Evolutionary conservation across 1,140 invertebrate genomes (phyloP).

Genomic region (Pygmarrhopalites habei): DNA sequence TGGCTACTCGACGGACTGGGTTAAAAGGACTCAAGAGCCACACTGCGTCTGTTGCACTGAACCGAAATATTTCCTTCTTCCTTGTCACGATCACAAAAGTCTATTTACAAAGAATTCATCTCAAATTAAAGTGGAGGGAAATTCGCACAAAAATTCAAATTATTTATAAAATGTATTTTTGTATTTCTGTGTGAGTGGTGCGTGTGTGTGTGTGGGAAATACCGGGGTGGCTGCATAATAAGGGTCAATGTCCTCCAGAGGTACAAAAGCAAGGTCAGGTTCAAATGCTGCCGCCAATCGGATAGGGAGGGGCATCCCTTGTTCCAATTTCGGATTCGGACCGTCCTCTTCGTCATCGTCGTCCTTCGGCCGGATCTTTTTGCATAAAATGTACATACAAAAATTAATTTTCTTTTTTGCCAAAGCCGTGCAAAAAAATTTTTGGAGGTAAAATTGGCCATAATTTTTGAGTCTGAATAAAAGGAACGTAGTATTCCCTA

Average conservation of each 20-base stretch:
- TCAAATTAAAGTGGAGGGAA: too few species aligned
- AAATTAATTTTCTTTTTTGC: too few species aligned
- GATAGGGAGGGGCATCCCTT: constrained; percentile 66
- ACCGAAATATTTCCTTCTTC: constrained; percentile 97
- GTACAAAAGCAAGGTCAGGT: constrained; percentile 80
- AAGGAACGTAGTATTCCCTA: too few species aligned
- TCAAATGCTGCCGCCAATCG: constrained; percentile 82
- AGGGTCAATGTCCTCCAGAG: constrained; percentile 90
- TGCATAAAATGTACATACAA: too few species aligned
- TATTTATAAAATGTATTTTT: not conserved
- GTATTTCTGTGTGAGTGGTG: not conserved
- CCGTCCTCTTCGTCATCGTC: constrained; percentile 94
- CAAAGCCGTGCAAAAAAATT: too few species aligned
- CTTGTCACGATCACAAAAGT: constrained; percentile 97
- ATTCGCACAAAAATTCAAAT: not conserved
- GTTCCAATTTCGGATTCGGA: constrained; percentile 85
- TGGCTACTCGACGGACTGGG: constrained; percentile 89
- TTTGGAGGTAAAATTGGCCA: too few species aligned
- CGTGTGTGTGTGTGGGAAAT: constrained; percentile 42
- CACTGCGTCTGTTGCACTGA: constrained; percentile 91
- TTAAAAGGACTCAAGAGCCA: constrained; percentile 95
- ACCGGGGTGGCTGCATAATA: constrained; percentile 88
- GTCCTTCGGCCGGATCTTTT: too few species aligned
- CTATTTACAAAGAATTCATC: constrained; percentile 53
- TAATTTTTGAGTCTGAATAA: too few species aligned